phyloP scores from a whole-genome alignment of 2,797 vertebrate genomes.

The Sphenopsis melanotis region DNA sequence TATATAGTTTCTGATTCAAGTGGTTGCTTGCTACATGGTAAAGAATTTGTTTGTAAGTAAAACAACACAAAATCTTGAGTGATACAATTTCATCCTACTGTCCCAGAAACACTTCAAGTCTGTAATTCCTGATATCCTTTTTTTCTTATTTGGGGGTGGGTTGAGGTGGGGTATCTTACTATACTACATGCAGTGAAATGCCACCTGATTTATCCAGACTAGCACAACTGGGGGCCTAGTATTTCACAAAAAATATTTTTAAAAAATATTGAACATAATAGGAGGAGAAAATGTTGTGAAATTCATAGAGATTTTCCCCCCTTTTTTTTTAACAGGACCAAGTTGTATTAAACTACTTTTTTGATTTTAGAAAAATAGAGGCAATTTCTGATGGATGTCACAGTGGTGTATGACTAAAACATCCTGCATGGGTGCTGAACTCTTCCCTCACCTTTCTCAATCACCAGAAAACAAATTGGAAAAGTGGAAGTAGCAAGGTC shows the following conservation, averaged over 20 bases:
- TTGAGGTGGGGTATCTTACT: rapidly evolving
- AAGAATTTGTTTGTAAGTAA: not conserved
- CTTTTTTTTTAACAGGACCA: not conserved
- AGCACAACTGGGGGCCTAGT: not conserved
- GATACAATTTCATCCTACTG: not conserved
- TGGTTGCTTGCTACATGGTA: not conserved
- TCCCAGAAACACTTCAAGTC: not conserved
- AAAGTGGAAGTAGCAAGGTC: conserved; percentile 48
- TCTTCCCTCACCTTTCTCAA: conserved; percentile 38
- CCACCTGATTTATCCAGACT: not conserved
- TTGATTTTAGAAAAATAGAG: not conserved
- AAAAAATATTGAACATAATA: not conserved
- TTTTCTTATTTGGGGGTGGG: rapidly evolving
- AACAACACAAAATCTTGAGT: not conserved
- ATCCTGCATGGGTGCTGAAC: not conserved
- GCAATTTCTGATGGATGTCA: conserved; percentile 1
- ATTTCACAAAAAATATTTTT: not conserved
- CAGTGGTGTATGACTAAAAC: conserved; percentile 5
- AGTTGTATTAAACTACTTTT: not conserved
- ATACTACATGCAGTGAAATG: not conserved
- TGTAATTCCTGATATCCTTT: not conserved
- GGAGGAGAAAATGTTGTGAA: not conserved
- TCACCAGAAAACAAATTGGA: conserved; percentile 41
- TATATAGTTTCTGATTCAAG: not conserved
- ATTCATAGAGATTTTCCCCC: not conserved